phyloP scores from a whole-genome alignment of 2,113 vertebrate species.

The Tupaia chinensis region DNA sequence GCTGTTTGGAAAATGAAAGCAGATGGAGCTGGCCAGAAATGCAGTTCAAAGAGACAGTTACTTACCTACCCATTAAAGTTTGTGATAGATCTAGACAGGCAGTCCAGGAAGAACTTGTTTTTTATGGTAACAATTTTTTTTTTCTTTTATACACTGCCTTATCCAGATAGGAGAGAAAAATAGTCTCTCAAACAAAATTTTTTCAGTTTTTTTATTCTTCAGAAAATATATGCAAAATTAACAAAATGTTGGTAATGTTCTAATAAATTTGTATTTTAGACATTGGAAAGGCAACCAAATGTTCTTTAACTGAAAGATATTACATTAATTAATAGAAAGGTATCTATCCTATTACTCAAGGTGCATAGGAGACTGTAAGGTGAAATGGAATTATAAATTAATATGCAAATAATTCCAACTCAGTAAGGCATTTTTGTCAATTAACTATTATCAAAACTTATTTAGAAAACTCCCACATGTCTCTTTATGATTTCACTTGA shows the following conservation, averaged over 20 bases:
- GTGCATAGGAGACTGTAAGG: neutral
- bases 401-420: conserved; percentile 22
- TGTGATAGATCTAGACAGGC: conserved; percentile 40
- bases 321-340: neutral
- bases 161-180: neutral
- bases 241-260: neutral
- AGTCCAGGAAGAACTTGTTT: conserved; percentile 27
- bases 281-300: neutral
- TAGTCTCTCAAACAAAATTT: neutral
- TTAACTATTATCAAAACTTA: conserved; percentile 49
- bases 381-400: conserved; percentile 19
- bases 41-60: conserved; percentile 26
- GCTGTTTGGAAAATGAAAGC: conserved; percentile 54
- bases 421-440: neutral
- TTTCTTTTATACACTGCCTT: neutral
- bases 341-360: neutral
- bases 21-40: conserved; percentile 64
- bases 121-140: conserved; percentile 27
- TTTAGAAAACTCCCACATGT: conserved; percentile 44
- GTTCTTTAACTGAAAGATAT: too few species aligned
- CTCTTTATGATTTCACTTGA: conserved; percentile 38
- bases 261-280: neutral
- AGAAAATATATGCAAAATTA: neutral
- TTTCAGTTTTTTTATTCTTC: conserved; percentile 5
- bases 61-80: conserved; percentile 48